Base-by-base conservation (phyloP, 2,888 invertebrate genomes). In the Epistrophe grossulariae region DNA sequence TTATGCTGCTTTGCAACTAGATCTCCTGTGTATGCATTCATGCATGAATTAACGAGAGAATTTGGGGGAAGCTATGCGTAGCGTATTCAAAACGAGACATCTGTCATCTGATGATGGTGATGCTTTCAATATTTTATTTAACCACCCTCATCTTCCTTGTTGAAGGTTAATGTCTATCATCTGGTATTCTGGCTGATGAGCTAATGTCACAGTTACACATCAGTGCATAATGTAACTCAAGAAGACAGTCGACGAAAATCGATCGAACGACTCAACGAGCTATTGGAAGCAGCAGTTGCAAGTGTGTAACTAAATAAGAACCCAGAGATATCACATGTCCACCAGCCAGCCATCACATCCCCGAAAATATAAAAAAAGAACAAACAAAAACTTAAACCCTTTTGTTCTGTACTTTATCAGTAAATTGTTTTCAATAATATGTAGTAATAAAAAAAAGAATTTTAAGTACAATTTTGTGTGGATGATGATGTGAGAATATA, bases 171-270 rank as follows among this genome's bases (percentile, higher is more conserved):
- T 70, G 62, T 81, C 73, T 64, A 76, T 82, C 85, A 85, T 74
- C 73, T 85, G 85, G 78, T 64, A 24, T 24, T 74, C 73, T 85
- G 85, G 78, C 59, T 81, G 82, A 85, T 74, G 81, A 85, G 62
- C 64, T 70, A 11, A 85, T 81, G 85, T 85, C 81, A 82, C 70
- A 64, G 70, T 78, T 71, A 82, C 82, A 82, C 78, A 78, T 79
- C 82, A 78, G 71, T 82, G 78, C 78, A 64, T 78, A 40, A 28
- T 81, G 85, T 79, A 85, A 85, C 71, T 17, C 31, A 79, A 85
- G 85, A 81, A 71, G 76, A 66, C 13, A 66, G 1, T 43, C n/a
- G n/a, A 43, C 52, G 50, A 48, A 9, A 15, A 40, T 35, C 35
- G 7, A 73, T 45, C 55, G 43, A 68, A n/a, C 38, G 66, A 68